These are phyloP conservation scores for Sipunculus nudus DNA, from an alignment of 2,888 invertebrate genomes.

Conservation along the genomic window DNA sequence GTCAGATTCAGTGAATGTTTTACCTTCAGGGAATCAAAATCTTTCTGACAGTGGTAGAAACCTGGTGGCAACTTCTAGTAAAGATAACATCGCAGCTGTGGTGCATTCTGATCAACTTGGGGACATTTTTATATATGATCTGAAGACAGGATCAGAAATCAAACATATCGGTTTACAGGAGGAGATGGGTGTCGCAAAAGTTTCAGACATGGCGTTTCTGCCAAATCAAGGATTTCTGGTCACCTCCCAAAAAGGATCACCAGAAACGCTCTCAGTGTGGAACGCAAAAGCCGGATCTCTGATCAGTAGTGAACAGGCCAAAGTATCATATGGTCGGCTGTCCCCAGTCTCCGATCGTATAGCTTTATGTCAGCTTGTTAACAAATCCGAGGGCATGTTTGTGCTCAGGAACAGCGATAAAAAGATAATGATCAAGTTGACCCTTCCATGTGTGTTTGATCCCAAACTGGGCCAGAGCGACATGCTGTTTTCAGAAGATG, in stretches of 20 bases:
- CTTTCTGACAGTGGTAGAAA: not conserved
- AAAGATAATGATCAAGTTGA: slow-evolving; percentile 2
- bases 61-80: slow-evolving; percentile 14
- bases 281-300: slow-evolving; percentile 26
- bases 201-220: slow-evolving; percentile 30
- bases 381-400: slow-evolving; percentile 14
- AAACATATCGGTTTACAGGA: slow-evolving; percentile 2
- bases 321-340: slow-evolving; percentile 15
- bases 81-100: slow-evolving; percentile 31
- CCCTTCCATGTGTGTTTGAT: slow-evolving; percentile 19
- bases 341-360: slow-evolving; percentile 37
- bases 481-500: slow-evolving; percentile 34
- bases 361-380: slow-evolving; percentile 14
- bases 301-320: slow-evolving; percentile 7
- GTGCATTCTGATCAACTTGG: slow-evolving; percentile 22
- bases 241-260: slow-evolving; percentile 19
- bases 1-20: slow-evolving; percentile 1
- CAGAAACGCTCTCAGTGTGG: slow-evolving; percentile 25
- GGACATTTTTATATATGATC: slow-evolving; percentile 27
- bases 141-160: slow-evolving; percentile 10
- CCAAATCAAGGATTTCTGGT: slow-evolving; percentile 31
- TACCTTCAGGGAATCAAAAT: slow-evolving; percentile 3
- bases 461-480: slow-evolving; percentile 18
- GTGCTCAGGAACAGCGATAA: slow-evolving; percentile 29
- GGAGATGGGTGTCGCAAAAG: not conserved